Conservation (phyloP, 2,113 vertebrate species). For the Proterorhinus semilunaris region DNA sequence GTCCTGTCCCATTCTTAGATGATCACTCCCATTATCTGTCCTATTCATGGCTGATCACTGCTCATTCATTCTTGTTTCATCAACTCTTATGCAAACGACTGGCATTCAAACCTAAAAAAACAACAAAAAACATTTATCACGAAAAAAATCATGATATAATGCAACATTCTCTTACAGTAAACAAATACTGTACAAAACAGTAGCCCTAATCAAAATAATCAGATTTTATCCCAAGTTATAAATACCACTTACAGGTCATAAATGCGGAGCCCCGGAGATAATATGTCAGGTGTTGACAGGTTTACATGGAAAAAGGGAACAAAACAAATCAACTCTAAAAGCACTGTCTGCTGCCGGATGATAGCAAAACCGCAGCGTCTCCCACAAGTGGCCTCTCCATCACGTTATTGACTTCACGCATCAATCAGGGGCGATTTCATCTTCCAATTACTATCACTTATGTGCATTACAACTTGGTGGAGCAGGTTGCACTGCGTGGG, state of each 20-base stretch:
- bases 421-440: conserved; percentile 62
- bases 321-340: conserved; percentile 64
- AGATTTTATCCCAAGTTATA: conserved; percentile 1
- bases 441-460: conserved; percentile 58
- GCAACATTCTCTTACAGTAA: neutral
- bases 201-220: neutral
- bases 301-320: conserved; percentile 33
- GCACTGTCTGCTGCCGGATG: conserved; percentile 57
- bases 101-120: neutral
- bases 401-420: conserved; percentile 61
- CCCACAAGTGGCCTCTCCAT: conserved; percentile 41
- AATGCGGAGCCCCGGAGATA: conserved; percentile 1
- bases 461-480: conserved; percentile 33
- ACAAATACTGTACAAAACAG: neutral
- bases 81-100: conserved; percentile 14
- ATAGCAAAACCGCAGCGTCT: conserved; percentile 51
- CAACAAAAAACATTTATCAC: neutral
- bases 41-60: too few relatives aligned
- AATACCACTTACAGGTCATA: conserved; percentile 17
- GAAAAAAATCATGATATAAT: neutral
- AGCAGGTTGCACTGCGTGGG: conserved; percentile 14
- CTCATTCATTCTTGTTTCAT: conserved; percentile 11
- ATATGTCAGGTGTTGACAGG: conserved; percentile 31
- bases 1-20: too few relatives aligned
- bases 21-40: too few relatives aligned